Percentiles rank a stretch among this genome's conserved stretches.
Conservation (phyloP, 1,140 invertebrate genomes). For the Oppia nitens region DNA sequence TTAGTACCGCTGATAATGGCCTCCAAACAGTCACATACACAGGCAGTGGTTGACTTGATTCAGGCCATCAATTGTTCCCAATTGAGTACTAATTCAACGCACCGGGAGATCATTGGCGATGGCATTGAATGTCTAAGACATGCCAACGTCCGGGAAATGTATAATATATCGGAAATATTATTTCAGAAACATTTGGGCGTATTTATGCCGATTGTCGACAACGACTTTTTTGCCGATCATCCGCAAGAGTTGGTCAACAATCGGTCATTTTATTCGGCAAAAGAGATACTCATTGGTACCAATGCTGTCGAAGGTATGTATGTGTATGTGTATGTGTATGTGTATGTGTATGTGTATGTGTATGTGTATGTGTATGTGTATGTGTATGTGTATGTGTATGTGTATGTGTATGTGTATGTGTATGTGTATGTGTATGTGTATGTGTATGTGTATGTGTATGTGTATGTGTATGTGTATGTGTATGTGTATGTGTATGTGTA, state of each 20-base stretch:
- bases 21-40: slow-evolving; percentile 54
- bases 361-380: slow-evolving; percentile 90
- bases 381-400: slow-evolving; percentile 83
- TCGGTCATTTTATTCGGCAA: slow-evolving; percentile 71
- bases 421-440: slow-evolving; percentile 88
- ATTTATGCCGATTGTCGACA: slow-evolving; percentile 83
- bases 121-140: slow-evolving; percentile 42
- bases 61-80: slow-evolving; percentile 64
- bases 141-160: slow-evolving; percentile 31
- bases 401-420: slow-evolving; percentile 82
- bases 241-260: slow-evolving; percentile 54
- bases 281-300: slow-evolving; percentile 74
- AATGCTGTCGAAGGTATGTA: slow-evolving; percentile 87
- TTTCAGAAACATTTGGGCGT: slow-evolving; percentile 47
- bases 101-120: slow-evolving; percentile 52
- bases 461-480: slow-evolving; percentile 84
- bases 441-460: slow-evolving; percentile 85
- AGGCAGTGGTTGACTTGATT: slow-evolving; percentile 56
- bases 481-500: slow-evolving; percentile 88
- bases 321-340: slow-evolving; percentile 85
- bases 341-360: slow-evolving; percentile 84
- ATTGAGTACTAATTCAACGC: slow-evolving; percentile 43
- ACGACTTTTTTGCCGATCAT: slow-evolving; percentile 68
- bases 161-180: slow-evolving; percentile 57
- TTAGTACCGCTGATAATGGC: slow-evolving; percentile 81